Base-by-base conservation (phyloP, 2,797 vertebrate genomes). In the Arrhamphus sclerolepis region DNA sequence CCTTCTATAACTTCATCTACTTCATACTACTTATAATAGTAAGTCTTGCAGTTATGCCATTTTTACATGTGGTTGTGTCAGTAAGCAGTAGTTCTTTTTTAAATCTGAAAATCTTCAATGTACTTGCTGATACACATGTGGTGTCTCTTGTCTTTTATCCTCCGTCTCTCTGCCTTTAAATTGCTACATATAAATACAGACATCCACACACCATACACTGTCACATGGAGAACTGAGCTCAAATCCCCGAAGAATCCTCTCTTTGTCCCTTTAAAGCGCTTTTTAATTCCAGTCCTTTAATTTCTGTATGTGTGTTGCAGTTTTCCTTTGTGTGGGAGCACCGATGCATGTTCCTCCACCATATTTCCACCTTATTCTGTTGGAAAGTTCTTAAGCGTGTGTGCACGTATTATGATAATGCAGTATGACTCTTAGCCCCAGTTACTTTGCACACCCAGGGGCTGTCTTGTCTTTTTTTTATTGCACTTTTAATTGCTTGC, bases 1-100 rank as follows among this genome's bases (percentile, higher is more conserved):
- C 97, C 34, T 99, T 99, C 93, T 98, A 98, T 90, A 99, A 98
- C 91, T 99, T 99, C 90, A 97, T 99, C 92, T 99, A 99, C 86
- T 99, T 99, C 77, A 99, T 99, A 79, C 91, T 99, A 46, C 94
- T 99, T 20, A 99, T 99, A 70, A 98, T 99, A 2, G 97, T 99
- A 92, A 97, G 97, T 96, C 38, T 17, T 64, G 51, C 18, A 10
- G 8, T 31, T 31, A 11, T 2, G 44, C 1, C 3, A 2, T 26
- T 6, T 7, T 19, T 40, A 48, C 10, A 46, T 20, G 1, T 7
- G 8, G 19, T 55, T 6, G 38, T 17, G 9, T 38, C 10, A 34
- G 6, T 31, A 0, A 7, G 21, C 1, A 57, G 7, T 6, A 18
- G n/a, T 24, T n/a, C 26, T 26, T 34, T 21, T 28, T 22, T 21